phyloP scores from a whole-genome alignment of 1,140 invertebrate species.

The Drosophila sp. region DNA sequence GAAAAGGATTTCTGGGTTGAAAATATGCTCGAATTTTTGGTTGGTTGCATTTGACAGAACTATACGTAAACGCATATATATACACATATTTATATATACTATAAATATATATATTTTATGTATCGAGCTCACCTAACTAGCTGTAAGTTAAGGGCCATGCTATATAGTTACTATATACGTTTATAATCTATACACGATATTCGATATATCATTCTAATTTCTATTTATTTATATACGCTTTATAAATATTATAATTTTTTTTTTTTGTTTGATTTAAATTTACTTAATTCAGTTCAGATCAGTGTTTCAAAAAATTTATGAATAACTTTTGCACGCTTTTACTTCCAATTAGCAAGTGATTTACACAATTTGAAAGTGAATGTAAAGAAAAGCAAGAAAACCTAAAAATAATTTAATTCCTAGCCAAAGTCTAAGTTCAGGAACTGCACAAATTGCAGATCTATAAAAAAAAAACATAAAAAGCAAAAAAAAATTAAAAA shows the following conservation, averaged over 20 bases:
- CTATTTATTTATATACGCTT: slow-evolving; percentile 51
- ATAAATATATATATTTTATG: slow-evolving; percentile 35
- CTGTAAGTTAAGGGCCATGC: slow-evolving; percentile 39
- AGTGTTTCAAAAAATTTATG: slow-evolving; percentile 39
- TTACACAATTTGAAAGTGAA: background rate
- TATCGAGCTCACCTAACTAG: slow-evolving; percentile 30
- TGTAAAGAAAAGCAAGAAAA: background rate
- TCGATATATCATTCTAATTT: slow-evolving; percentile 39
- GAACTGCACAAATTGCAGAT: slow-evolving; percentile 12
- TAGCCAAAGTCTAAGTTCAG: slow-evolving; percentile 42
- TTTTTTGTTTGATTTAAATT: slow-evolving; percentile 27
- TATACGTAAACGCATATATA: slow-evolving; percentile 40
- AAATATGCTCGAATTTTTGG: slow-evolving; percentile 72
- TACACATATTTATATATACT: slow-evolving; percentile 31
- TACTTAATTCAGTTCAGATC: slow-evolving; percentile 26
- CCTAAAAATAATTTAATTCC: slow-evolving; percentile 24
- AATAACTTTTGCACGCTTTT: slow-evolving; percentile 67
- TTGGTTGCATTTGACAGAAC: slow-evolving; percentile 59
- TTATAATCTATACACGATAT: slow-evolving; percentile 28
- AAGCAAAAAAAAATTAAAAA: slow-evolving; percentile 24
- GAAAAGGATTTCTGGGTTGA: slow-evolving; percentile 52
- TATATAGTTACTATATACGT: slow-evolving; percentile 48
- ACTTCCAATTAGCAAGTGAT: slow-evolving; percentile 60
- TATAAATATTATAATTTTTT: slow-evolving; percentile 15
- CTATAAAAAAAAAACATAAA: slow-evolving; percentile 25